Evolutionary conservation across 2,113 vertebrate genomes (phyloP), one percentile per base, ranked within the genome.

Genomic region (Tachysurus vachellii): DNA sequence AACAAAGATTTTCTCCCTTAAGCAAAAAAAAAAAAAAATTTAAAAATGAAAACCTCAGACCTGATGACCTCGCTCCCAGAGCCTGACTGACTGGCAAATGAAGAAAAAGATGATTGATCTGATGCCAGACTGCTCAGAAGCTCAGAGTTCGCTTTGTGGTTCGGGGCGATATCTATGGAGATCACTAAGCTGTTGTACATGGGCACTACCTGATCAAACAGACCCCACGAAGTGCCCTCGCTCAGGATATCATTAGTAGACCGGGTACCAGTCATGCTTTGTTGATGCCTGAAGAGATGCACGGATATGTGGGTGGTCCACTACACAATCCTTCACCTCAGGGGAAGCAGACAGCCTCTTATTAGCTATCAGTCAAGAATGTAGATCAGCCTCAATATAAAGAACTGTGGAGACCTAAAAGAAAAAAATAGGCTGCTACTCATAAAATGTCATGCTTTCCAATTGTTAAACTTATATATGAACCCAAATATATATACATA

Each of bases 131-230:
- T 44, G 47, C 61, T 88, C 56, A 89, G 70, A 86, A 82, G 54
- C 83, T 75, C 83, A 53, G 61, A 28, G 61, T 85, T 82, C 47
- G 75, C 80, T 75, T 64, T 71, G 62, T 80, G 86, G 80, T 87
- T 80, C 70, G 82, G 44, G 31, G 87, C 59, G 23, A 85, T 75
- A 71, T 88, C 68, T 88, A 56, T 83, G 82, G 83, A 80, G 62
- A 86, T 68, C 70, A 77, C 56, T 44, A 26, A 87, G 82, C 56
- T 76, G 83, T 93, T 91, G 85, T 85, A 61, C 87, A 64, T 76
- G 84, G 90, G 92, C 88, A 85, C 85, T 89, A 88, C 89, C 92
- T 93, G 93, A 95, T 95, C 94, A 95, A 94, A 94, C 85, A 66
- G 90, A 79, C 84, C 89, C 75, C 86, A 47, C 89, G 87, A 92